Conservation (phyloP, 2,797 vertebrate genomes). For the Basileuterus tristriatus region DNA sequence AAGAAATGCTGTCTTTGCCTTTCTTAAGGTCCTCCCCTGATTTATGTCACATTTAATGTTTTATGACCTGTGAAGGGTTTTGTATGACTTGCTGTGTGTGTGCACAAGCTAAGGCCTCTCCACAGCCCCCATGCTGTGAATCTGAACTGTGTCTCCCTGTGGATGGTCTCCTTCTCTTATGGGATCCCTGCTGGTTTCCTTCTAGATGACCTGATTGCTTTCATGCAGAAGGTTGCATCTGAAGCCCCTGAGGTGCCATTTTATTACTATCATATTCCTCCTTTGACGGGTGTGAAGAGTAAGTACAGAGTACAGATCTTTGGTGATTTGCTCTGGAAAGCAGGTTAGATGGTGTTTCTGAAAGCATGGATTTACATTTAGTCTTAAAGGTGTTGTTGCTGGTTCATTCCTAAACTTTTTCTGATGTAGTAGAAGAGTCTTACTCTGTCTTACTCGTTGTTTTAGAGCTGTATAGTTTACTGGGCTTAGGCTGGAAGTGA, state of each 20-base stretch:
- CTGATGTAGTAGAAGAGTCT: background rate
- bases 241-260: conserved; percentile 86
- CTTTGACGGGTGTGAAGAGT: conserved; percentile 87
- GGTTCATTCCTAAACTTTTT: background rate
- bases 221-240: conserved; percentile 83
- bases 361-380: background rate
- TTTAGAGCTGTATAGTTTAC: background rate
- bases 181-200: background rate
- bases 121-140: background rate
- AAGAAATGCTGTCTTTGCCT: background rate
- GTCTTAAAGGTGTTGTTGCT: background rate
- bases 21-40: background rate
- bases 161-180: background rate
- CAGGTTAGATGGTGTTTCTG: background rate
- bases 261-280: conserved; percentile 94
- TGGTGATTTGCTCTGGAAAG: background rate
- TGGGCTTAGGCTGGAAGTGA: background rate
- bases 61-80: background rate
- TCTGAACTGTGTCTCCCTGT: background rate
- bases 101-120: background rate
- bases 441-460: background rate
- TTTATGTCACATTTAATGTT: background rate
- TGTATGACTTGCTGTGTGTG: background rate
- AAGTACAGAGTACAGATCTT: conserved; percentile 61
- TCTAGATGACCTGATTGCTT: conserved; percentile 80